Conservation (phyloP, 1,140 invertebrate species). For the Xylocopa sonorina region DNA sequence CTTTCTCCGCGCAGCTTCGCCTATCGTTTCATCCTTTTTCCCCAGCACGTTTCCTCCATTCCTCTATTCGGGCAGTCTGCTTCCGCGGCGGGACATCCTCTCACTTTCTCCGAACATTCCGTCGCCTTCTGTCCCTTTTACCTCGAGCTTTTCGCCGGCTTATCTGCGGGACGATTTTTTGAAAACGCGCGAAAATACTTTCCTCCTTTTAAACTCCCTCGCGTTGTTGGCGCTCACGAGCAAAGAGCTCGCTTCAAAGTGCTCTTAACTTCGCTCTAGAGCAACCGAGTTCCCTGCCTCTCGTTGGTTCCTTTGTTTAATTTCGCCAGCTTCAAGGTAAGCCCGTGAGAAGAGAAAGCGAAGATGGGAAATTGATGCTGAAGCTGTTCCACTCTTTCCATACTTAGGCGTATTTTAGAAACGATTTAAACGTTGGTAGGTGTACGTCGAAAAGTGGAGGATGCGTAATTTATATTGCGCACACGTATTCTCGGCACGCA, state of each 20-base stretch:
- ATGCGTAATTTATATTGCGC: no score
- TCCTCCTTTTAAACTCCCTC: not conserved
- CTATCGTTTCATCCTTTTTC: not conserved
- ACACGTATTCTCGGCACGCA: not conserved
- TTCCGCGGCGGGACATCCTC: not conserved
- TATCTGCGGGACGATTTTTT: slow-evolving; percentile 3
- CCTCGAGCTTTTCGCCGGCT: not conserved
- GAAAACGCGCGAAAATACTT: slow-evolving; percentile 7
- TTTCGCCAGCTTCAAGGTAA: no score
- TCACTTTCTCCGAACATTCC: no score
- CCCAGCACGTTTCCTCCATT: not conserved
- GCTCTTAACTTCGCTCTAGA: not conserved
- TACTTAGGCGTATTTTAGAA: no score
- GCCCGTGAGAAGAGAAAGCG: no score
- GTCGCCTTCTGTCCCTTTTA: not conserved
- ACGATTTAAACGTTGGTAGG: no score
- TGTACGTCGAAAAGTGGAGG: no score
- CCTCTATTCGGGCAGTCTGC: slow-evolving; percentile 9
- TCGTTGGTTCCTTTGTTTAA: no score
- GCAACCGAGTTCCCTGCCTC: no score
- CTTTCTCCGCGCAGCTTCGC: slow-evolving; percentile 13
- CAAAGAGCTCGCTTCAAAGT: not conserved
- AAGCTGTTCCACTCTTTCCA: no score
- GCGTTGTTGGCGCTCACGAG: no score
- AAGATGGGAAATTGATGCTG: no score